A percentile compares a stretch with the other conserved stretches of the same genome.
Conservation (phyloP, 2,888 invertebrate species). For the Hecatera dysodea region DNA sequence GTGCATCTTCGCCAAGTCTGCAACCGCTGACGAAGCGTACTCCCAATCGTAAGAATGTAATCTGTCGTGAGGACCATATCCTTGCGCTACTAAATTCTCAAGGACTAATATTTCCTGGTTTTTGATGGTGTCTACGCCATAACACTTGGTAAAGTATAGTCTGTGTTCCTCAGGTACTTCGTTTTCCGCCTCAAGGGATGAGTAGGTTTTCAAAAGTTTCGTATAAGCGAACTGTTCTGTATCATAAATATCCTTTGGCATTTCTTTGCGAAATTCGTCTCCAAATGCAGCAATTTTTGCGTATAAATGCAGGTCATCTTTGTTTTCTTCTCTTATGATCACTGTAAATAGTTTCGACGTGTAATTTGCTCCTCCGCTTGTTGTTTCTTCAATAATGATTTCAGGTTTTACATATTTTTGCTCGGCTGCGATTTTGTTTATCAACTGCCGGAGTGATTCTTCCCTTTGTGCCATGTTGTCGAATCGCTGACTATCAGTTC, state of each 20-base stretch:
- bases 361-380: conserved; percentile 77
- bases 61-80: conserved; percentile 70
- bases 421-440: conserved; percentile 67
- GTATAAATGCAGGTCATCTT: conserved; percentile 71
- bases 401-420: conserved; percentile 65
- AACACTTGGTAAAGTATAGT: conserved; percentile 66
- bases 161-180: conserved; percentile 63
- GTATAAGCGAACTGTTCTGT: conserved; percentile 62
- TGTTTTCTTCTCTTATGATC: conserved; percentile 63
- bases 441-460: conserved; percentile 19
- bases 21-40: conserved; percentile 66
- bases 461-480: conserved; percentile 26
- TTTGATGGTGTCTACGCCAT: conserved; percentile 59
- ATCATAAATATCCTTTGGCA: conserved; percentile 38
- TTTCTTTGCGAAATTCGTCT: conserved; percentile 9
- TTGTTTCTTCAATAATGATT: conserved; percentile 66
- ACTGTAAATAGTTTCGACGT: conserved; percentile 72
- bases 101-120: conserved; percentile 45
- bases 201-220: conserved; percentile 48
- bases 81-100: conserved; percentile 68
- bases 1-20: conserved; percentile 75
- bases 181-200: conserved; percentile 53
- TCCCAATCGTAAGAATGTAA: conserved; percentile 67
- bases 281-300: conserved; percentile 71
- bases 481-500: not conserved